Base-by-base conservation (phyloP, 2,888 invertebrate genomes). In the Onchidella celtica region DNA sequence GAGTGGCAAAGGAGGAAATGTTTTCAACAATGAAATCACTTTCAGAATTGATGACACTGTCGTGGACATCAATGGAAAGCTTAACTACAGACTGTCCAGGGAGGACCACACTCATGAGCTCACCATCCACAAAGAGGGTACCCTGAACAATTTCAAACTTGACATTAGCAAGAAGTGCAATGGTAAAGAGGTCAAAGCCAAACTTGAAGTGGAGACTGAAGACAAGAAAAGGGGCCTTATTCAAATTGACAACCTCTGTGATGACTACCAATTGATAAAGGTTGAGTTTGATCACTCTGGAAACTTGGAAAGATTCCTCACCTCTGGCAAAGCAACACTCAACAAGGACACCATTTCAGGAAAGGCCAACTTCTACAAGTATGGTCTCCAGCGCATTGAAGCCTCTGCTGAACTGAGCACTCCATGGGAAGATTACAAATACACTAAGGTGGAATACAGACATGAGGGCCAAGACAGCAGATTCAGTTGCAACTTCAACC, bases 221-320 rank as follows among this genome's bases (percentile, higher is more conserved):
- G 40, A 47, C 14, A 11, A 79, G 21, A 24, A 65, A 29, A 73
- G 36, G n/a, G 69, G 65, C 2, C n/a, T 29, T 11, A 17, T 61
- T 40, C 29, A 70, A 29, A 61, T 78, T 27, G 38, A 69, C 11
- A 63, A 61, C 24, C 36, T 78, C 38, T 59, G 27, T 1, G 34
- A 34, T 21, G 9, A 36, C n/a, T 36, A 24, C 9, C 61, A 70
- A 29, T 32, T 59, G 36, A n/a, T 72, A 14, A 82, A 83, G 4
- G 72, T 59, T 29, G 82, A 81, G 17, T 73, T 86, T 57, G 74
- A 80, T 11, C 84, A 85, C 61, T 70, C 78, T 14, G 86, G 86
- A 1, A 70, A 72, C 63, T 36, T 72, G 0, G 73, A 81, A 14
- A 70, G 73, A 6, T 86, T 86, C 69, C 32, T 55, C n/a, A 61